A percentile compares a stretch with the other conserved stretches of the same genome.
Conservation (phyloP, 2,888 invertebrate species). For the Lycophotia porphyrea region DNA sequence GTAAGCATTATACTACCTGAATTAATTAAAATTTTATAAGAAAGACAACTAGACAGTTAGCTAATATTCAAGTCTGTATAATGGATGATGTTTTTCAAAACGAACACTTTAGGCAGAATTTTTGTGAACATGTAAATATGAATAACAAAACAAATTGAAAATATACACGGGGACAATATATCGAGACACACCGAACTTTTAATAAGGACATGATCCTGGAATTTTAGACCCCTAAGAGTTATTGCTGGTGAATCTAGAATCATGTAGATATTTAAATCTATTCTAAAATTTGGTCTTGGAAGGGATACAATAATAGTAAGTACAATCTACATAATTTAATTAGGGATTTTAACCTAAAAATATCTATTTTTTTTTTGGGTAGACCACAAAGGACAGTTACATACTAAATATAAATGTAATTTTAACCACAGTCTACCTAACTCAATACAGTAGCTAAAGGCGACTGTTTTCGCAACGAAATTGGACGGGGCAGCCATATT, state of each 20-base stretch:
- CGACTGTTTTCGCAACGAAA: not conserved
- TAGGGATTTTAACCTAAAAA: slow-evolving; percentile 2
- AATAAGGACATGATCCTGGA: not conserved
- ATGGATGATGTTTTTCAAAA: not conserved
- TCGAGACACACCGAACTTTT: not conserved
- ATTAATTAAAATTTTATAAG: not conserved
- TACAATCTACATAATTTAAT: slow-evolving; percentile 38
- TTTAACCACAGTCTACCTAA: slow-evolving; percentile 22
- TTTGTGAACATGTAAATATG: slow-evolving; percentile 1
- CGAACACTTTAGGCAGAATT: not conserved
- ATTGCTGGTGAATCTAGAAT: not conserved
- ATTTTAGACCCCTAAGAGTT: not conserved
- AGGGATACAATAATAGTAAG: slow-evolving; percentile 39
- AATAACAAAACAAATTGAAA: not conserved
- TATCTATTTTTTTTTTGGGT: slow-evolving; percentile 15
- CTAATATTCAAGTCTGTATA: not conserved
- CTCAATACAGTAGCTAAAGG: slow-evolving; percentile 10
- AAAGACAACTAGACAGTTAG: not conserved
- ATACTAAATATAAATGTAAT: slow-evolving; percentile 21
- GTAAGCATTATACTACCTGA: slow-evolving; percentile 39
- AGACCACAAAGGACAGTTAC: slow-evolving; percentile 23
- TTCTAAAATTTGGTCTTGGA: not conserved
- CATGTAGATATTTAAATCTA: not conserved
- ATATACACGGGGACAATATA: not conserved
- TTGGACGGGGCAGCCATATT: slow-evolving; percentile 17